Conservation (phyloP, 2,797 vertebrate species). For the Octomys mimax region DNA sequence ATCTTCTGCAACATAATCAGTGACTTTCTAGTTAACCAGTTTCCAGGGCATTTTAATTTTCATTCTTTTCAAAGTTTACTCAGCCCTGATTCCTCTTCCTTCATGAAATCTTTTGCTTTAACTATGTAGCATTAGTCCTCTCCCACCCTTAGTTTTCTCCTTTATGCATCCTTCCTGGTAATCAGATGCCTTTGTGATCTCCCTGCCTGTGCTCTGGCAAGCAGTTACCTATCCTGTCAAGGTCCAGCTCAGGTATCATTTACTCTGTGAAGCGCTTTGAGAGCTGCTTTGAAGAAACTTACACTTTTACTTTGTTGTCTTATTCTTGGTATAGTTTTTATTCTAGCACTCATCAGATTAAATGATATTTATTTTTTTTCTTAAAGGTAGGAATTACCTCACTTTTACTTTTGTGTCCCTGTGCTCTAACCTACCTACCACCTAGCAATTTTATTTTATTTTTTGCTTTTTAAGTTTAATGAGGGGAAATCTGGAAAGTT, state of each 20-base stretch:
- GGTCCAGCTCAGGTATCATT: background rate
- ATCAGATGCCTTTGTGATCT: background rate
- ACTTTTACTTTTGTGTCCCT: background rate
- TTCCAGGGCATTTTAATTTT: background rate
- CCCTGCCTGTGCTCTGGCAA: background rate
- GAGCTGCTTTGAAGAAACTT: background rate
- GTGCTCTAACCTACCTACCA: background rate
- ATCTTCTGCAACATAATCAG: background rate
- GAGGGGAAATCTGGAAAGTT: background rate
- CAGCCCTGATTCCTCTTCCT: background rate
- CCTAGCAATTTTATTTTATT: background rate
- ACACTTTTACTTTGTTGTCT: background rate
- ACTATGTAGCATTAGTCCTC: background rate
- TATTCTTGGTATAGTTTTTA: slow-evolving; percentile 30
- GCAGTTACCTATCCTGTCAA: background rate
- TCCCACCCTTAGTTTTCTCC: too few relatives aligned
- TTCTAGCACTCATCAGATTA: background rate
- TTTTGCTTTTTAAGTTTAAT: background rate
- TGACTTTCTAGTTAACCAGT: background rate
- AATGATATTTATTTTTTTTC: background rate
- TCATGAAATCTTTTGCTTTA: background rate
- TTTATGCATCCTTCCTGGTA: background rate
- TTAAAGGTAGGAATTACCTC: background rate
- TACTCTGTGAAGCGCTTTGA: slow-evolving; percentile 3
- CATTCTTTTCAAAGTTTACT: background rate